Evolutionary conservation across 2,113 vertebrate species (phyloP).

Genomic region (Thunnus maccoyii): DNA sequence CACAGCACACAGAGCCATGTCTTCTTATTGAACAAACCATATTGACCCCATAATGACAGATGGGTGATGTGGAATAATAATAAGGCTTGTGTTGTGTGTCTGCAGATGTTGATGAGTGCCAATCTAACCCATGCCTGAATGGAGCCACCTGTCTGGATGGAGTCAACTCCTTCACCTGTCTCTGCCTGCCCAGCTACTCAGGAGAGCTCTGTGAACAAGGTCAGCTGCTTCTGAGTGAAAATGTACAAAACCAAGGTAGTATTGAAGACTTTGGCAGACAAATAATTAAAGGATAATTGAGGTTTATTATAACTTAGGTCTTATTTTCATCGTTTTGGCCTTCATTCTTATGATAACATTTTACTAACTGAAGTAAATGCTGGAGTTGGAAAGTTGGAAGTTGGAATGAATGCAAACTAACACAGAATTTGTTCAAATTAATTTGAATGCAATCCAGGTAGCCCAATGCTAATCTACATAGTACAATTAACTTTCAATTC

Average conservation of each 20-base stretch:
- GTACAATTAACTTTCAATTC: too few relatives aligned
- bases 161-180: constrained; percentile 88
- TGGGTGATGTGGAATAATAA: constrained; percentile 12
- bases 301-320: too few relatives aligned
- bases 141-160: constrained; percentile 94
- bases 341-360: too few relatives aligned
- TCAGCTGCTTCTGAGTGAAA: constrained; percentile 57
- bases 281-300: too few relatives aligned
- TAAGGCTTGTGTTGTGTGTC: constrained; percentile 41
- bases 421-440: too few relatives aligned
- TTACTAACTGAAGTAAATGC: too few relatives aligned
- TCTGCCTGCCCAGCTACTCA: constrained; percentile 94
- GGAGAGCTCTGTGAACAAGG: constrained; percentile 94
- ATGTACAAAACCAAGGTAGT: background rate
- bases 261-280: too few relatives aligned
- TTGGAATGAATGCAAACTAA: too few relatives aligned
- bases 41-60: constrained; percentile 38
- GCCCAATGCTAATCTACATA: too few relatives aligned
- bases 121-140: constrained; percentile 93
- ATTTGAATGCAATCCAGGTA: too few relatives aligned
- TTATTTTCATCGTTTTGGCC: too few relatives aligned
- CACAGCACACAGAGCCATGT: background rate
- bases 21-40: background rate
- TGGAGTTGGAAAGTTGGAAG: too few relatives aligned
- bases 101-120: constrained; percentile 94